Evolutionary conservation across 2,797 vertebrate species (phyloP).

Genomic region (Megalops cyprinoides): DNA sequence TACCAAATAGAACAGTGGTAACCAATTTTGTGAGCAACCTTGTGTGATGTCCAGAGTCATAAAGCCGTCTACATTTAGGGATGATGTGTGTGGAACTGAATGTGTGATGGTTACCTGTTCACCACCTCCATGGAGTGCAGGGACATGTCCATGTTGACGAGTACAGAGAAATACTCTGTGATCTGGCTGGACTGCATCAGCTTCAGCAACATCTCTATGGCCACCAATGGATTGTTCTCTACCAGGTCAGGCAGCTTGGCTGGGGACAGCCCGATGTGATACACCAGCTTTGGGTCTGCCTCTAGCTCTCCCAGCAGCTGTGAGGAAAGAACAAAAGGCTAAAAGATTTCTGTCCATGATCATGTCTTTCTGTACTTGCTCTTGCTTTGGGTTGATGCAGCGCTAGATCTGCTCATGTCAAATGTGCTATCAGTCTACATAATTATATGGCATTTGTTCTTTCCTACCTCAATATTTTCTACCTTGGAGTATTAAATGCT

Average conservation of each 20-base stretch:
- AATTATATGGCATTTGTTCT: neutral
- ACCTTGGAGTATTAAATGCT: neutral
- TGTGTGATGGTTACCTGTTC: slow-evolving; percentile 79
- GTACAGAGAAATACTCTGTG: slow-evolving; percentile 96
- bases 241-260: slow-evolving; percentile 95
- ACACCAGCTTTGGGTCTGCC: slow-evolving; percentile 95
- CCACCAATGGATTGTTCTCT: slow-evolving; percentile 97
- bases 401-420: neutral
- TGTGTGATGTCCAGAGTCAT: neutral
- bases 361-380: neutral
- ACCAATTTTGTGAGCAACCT: no score
- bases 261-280: slow-evolving; percentile 93
- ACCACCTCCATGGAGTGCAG: slow-evolving; percentile 99
- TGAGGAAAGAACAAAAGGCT: slow-evolving; percentile 20
- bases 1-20: neutral
- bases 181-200: slow-evolving; percentile 99
- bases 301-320: slow-evolving; percentile 95
- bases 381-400: neutral
- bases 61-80: neutral
- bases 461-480: slow-evolving; percentile 8
- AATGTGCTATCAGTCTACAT: no score
- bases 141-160: slow-evolving; percentile 99
- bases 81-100: neutral
- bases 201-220: slow-evolving; percentile 98
- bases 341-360: neutral